A percentile compares a stretch with the other conserved stretches of the same genome.
Conservation (phyloP, 2,888 invertebrate species). For the Cremastinae sp. region DNA sequence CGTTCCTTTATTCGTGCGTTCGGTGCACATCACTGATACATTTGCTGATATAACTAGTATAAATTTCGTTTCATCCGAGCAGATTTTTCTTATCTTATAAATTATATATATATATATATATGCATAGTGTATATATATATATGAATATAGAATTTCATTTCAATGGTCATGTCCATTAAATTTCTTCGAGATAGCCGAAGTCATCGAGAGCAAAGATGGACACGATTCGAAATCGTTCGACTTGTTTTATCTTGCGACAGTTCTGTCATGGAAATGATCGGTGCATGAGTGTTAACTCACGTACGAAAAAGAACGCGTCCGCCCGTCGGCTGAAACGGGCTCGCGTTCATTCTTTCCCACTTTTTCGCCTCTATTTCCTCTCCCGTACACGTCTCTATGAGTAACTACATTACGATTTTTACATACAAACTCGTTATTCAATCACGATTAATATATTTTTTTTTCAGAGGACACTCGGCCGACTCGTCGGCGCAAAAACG, state of each 20-base stretch:
- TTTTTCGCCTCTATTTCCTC: conserved; percentile 4
- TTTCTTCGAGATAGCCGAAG: conserved; percentile 14
- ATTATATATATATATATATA: conserved; percentile 16
- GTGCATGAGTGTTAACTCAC: no score
- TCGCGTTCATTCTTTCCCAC: conserved; percentile 14
- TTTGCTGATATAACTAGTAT: conserved; percentile 17
- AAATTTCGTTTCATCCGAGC: conserved; percentile 26
- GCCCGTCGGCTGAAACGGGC: conserved; percentile 54
- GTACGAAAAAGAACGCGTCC: conserved; percentile 24
- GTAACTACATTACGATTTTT: conserved; percentile 34
- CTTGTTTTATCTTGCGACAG: no score
- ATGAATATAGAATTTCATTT: conserved; percentile 11
- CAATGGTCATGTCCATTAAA: conserved; percentile 12
- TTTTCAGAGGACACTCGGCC: no score
- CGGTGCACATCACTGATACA: no score
- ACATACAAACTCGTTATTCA: conserved; percentile 6
- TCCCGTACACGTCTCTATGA: conserved; percentile 21
- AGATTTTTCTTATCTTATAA: background rate
- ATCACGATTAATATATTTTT: background rate
- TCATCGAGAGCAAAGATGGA: conserved; percentile 3
- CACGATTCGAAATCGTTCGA: no score
- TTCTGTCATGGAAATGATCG: no score
- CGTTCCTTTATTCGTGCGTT: no score
- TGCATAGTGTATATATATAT: no score
- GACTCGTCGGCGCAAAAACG: no score